Evolutionary conservation across 2,113 vertebrate genomes (phyloP).

Genomic region (Syngnathus floridae): DNA sequence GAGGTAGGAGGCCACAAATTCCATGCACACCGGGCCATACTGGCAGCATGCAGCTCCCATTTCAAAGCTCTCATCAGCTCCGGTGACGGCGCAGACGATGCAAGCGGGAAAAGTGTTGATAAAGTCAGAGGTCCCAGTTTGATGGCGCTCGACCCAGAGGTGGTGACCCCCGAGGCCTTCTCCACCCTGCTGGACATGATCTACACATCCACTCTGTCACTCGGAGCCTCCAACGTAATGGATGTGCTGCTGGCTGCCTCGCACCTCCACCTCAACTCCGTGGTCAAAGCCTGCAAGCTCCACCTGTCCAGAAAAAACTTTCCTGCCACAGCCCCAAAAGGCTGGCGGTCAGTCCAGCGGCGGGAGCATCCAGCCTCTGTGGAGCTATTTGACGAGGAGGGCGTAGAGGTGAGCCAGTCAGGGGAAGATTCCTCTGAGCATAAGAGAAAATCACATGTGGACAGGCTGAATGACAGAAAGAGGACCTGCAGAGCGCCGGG

Average conservation of each 20-base stretch:
- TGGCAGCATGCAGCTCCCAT: constrained; percentile 90
- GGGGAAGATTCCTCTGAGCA: constrained; percentile 13
- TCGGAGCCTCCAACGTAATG: constrained; percentile 89
- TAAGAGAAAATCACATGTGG: constrained; percentile 39
- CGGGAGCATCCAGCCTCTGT: constrained; percentile 16
- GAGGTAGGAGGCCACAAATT: constrained; percentile 84
- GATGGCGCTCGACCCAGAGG: constrained; percentile 86
- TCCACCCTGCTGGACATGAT: constrained; percentile 91
- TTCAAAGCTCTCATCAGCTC: constrained; percentile 86
- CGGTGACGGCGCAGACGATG: constrained; percentile 69
- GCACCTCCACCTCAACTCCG: constrained; percentile 84
- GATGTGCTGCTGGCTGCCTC: constrained; percentile 89
- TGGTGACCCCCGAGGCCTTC: constrained; percentile 90
- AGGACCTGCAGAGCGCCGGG: constrained; percentile 69
- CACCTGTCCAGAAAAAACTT: constrained; percentile 85
- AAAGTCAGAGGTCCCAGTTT: constrained; percentile 57
- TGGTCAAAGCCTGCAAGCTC: constrained; percentile 91
- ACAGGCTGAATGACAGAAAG: constrained; percentile 65
- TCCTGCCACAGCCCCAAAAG: constrained; percentile 78
- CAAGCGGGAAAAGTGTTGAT: constrained; percentile 9
- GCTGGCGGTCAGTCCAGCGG: constrained; percentile 56
- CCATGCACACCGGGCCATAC: constrained; percentile 84
- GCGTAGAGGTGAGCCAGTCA: constrained; percentile 54
- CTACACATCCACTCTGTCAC: constrained; percentile 87
- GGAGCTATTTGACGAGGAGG: constrained; percentile 41